phyloP scores from a whole-genome alignment of 2,113 vertebrate species.

The Coptodon bakossiorum region DNA sequence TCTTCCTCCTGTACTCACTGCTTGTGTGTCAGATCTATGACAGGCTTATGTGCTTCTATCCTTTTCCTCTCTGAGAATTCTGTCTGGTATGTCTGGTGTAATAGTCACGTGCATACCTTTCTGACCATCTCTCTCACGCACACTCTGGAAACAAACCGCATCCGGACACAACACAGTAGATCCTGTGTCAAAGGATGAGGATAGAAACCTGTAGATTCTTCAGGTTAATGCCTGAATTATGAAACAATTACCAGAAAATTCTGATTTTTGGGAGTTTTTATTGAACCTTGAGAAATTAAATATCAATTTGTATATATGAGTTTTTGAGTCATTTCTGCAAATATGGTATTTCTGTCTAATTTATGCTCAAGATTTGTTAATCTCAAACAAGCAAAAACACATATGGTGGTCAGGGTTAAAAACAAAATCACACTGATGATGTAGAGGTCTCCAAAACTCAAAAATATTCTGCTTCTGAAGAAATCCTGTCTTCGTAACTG shows the following conservation, averaged over 20 bases:
- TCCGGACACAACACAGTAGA: background rate
- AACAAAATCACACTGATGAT: background rate
- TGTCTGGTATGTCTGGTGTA: too few species aligned
- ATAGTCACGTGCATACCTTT: too few species aligned
- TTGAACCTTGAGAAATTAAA: too few species aligned
- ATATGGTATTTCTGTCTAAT: background rate
- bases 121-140: background rate
- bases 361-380: background rate
- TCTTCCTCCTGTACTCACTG: background rate
- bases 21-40: too few species aligned
- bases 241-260: too few species aligned
- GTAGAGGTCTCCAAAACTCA: background rate
- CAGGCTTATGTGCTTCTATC: too few species aligned
- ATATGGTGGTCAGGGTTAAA: background rate
- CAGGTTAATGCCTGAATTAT: too few species aligned
- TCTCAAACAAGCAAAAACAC: background rate
- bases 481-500: background rate
- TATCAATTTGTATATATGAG: background rate
- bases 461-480: background rate
- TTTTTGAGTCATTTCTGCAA: background rate
- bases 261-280: too few species aligned
- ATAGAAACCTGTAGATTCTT: background rate
- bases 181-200: background rate
- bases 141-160: background rate
- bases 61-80: too few species aligned